These are phyloP conservation scores for Notiomystis cincta DNA, from an alignment of 2,113 vertebrate species.

Conservation along the genomic window DNA sequence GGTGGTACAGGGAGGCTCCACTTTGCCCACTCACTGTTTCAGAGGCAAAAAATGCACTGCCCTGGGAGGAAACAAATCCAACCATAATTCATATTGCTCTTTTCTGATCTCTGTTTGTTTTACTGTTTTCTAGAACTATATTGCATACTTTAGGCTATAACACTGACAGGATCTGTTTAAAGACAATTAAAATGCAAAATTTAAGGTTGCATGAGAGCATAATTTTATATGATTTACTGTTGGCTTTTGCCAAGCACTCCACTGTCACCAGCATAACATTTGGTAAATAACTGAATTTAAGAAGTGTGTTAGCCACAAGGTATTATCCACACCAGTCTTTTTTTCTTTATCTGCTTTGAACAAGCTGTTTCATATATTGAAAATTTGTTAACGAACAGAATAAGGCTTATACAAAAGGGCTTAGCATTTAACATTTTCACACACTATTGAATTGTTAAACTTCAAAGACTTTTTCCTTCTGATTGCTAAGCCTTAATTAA, in stretches of 20 bases:
- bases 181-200: slow-evolving; percentile 66
- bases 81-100: neutral
- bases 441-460: slow-evolving; percentile 22
- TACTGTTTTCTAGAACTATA: slow-evolving; percentile 3
- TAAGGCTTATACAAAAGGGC: slow-evolving; percentile 6
- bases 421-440: slow-evolving; percentile 37
- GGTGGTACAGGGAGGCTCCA: neutral
- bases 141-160: slow-evolving; percentile 28
- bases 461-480: slow-evolving; percentile 36
- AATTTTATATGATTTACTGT: slow-evolving; percentile 57
- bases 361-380: neutral
- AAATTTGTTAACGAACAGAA: neutral
- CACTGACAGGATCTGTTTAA: slow-evolving; percentile 17
- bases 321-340: neutral
- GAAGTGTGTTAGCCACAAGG: neutral
- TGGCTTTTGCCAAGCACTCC: slow-evolving; percentile 12
- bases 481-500: slow-evolving; percentile 55
- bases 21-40: neutral
- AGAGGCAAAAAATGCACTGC: slow-evolving; percentile 1
- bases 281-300: slow-evolving; percentile 64
- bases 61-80: neutral
- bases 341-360: neutral
- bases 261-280: slow-evolving; percentile 40
- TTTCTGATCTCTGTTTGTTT: slow-evolving; percentile 44
- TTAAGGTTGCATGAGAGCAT: slow-evolving; percentile 14